These are phyloP conservation scores for Ferdinandea cuprea DNA, from an alignment of 2,888 invertebrate genomes.

Conservation along the genomic window DNA sequence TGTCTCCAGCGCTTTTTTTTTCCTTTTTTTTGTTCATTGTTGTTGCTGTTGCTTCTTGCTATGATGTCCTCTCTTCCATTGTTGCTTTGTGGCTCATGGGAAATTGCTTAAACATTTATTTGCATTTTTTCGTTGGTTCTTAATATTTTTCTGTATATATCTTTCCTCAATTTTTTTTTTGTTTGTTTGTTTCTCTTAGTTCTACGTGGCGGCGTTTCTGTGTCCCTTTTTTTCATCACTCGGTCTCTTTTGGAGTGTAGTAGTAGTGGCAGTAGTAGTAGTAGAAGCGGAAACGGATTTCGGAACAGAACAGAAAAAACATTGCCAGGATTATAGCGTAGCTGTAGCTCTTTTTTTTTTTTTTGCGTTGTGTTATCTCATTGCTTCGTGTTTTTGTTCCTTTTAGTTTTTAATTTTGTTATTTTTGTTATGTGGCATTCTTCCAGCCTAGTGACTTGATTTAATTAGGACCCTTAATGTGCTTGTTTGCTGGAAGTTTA, in stretches of 20 bases:
- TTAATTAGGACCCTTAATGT: slow-evolving; percentile 71
- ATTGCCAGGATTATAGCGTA: slow-evolving; percentile 27
- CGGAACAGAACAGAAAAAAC: slow-evolving; percentile 10
- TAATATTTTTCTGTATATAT: slow-evolving; percentile 43
- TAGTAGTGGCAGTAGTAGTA: too few relatives aligned
- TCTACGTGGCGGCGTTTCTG: slow-evolving; percentile 6
- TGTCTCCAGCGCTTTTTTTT: slow-evolving; percentile 47
- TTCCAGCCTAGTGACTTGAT: slow-evolving; percentile 74
- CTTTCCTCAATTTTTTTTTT: slow-evolving; percentile 15
- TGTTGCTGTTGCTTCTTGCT: slow-evolving; percentile 30
- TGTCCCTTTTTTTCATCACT: slow-evolving; percentile 4
- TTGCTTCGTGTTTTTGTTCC: slow-evolving; percentile 19
- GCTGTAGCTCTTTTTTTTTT: slow-evolving; percentile 17
- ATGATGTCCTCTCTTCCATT: slow-evolving; percentile 51
- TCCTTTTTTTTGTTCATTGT: slow-evolving; percentile 3
- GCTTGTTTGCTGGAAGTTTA: slow-evolving; percentile 72
- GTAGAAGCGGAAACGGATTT: slow-evolving; percentile 58
- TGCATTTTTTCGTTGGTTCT: slow-evolving; percentile 65
- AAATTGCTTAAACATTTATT: slow-evolving; percentile 74
- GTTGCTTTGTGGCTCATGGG: slow-evolving; percentile 73
- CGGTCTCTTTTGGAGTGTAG: too few relatives aligned
- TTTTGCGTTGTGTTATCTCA: slow-evolving; percentile 11
- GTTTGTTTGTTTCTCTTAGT: not conserved
- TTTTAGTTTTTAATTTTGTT: slow-evolving; percentile 71
- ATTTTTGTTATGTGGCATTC: slow-evolving; percentile 66